Evolutionary conservation across 2,797 vertebrate species (phyloP).

Genomic region (Pangasius sanitwongsei): DNA sequence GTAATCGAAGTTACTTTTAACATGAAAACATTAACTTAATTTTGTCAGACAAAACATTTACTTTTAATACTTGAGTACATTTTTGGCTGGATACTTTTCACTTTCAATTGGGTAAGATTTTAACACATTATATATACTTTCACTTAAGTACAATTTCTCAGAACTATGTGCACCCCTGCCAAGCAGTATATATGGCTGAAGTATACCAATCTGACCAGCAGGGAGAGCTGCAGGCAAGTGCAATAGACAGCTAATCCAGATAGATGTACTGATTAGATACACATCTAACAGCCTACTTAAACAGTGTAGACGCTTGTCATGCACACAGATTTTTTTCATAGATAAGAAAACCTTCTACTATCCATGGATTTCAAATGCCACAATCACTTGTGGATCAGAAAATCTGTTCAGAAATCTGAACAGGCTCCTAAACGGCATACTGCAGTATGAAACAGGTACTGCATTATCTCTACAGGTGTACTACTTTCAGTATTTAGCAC

Average conservation of each 20-base stretch:
- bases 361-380: neutral
- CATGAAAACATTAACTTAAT: too few species aligned
- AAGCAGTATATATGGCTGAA: neutral
- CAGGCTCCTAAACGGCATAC: neutral
- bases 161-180: too few species aligned
- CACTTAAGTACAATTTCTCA: too few species aligned
- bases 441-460: neutral
- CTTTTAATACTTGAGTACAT: neutral
- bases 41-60: too few species aligned
- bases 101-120: too few species aligned
- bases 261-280: neutral
- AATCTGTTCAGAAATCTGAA: neutral
- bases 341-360: neutral
- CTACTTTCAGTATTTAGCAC: neutral
- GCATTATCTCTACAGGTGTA: neutral
- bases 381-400: neutral
- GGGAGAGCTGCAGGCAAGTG: neutral
- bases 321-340: neutral
- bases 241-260: neutral
- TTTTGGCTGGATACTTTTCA: too few species aligned
- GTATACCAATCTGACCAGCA: conserved; percentile 18
- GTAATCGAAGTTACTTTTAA: too few species aligned
- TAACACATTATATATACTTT: too few species aligned
- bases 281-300: neutral
- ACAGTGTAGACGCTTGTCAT: neutral